Evolutionary conservation across 2,888 invertebrate genomes (phyloP), one percentile per base, ranked within the genome.

Genomic region (Chrysolina americana): DNA sequence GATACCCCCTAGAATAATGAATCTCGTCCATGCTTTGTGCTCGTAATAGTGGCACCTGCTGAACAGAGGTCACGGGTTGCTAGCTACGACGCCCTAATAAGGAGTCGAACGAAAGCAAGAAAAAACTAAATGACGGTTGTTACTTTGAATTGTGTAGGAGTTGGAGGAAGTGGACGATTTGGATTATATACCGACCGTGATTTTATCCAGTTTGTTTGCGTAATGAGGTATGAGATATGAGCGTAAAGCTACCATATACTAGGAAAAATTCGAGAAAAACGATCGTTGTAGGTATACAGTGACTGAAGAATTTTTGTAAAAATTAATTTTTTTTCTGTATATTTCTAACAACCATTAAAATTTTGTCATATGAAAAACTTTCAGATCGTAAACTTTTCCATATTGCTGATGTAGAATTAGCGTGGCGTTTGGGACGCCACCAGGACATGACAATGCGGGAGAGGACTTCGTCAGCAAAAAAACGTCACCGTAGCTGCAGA

Each of bases 71-170:
- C 59, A 59, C 59, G 59, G 59, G n/a, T 59, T 36, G 59, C 59
- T 59, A 59, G 59, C 36, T 36, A 59, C 59, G 59, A n/a, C 59
- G 59, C 28, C 28, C 59, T 59, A 59, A 59, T 59, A 59, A 59
- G 59, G 59, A 59, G 59, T 59, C 59, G 59, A 23, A 28, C 36
- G 23, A 59, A 36, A 59, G 59, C 59, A 59, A 59, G 59, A 70
- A 70, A 63, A 50, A 53, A 56, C 41, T 48, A 65, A 70, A 70
- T 65, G 70, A 56, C 70, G 70, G 70, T 70, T 70, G 53, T 70
- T 70, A 53, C n/a, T 70, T 15, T 56, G 65, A 65, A 70, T 17
- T 2, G 68, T 17, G 68, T 68, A 41, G 68, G 68, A 70, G 70
- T 64, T 15, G 36, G 50, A 70, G 70, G 70, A 70, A 70, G 70